Conservation (phyloP, 2,888 invertebrate species). For the Tineola bisselliella region DNA sequence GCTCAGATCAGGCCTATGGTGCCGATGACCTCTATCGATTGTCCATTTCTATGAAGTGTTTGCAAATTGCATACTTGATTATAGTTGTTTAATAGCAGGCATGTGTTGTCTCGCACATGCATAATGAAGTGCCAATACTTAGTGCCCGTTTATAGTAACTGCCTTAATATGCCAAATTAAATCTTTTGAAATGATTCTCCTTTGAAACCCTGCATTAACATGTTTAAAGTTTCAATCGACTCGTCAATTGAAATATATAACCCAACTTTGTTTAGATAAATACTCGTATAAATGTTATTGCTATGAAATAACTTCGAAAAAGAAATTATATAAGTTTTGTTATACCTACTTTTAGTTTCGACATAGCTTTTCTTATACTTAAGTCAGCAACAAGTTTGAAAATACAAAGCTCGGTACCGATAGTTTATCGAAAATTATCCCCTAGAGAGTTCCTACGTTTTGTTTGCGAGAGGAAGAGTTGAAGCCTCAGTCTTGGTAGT, state of each 20-base stretch:
- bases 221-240: too few relatives aligned
- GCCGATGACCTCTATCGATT: conserved; percentile 66
- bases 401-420: conserved; percentile 21
- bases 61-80: conserved; percentile 33
- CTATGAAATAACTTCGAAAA: neutral
- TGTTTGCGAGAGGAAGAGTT: neutral
- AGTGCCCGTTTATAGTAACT: neutral
- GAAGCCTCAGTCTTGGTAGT: neutral
- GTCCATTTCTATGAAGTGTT: conserved; percentile 48
- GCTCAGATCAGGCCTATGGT: conserved; percentile 55
- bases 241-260: too few relatives aligned
- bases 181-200: neutral
- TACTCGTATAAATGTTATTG: too few relatives aligned
- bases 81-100: neutral
- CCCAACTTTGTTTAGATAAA: too few relatives aligned
- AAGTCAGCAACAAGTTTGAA: neutral
- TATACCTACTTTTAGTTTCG: neutral
- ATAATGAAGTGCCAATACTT: neutral
- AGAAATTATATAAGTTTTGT: neutral
- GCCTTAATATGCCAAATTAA: neutral
- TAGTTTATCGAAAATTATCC: conserved; percentile 34
- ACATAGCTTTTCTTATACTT: neutral
- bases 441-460: conserved; percentile 22
- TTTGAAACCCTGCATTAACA: neutral
- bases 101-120: conserved; percentile 4